Evolutionary conservation across 2,888 invertebrate species (phyloP).

Genomic region (Amblyteles armatorius): DNA sequence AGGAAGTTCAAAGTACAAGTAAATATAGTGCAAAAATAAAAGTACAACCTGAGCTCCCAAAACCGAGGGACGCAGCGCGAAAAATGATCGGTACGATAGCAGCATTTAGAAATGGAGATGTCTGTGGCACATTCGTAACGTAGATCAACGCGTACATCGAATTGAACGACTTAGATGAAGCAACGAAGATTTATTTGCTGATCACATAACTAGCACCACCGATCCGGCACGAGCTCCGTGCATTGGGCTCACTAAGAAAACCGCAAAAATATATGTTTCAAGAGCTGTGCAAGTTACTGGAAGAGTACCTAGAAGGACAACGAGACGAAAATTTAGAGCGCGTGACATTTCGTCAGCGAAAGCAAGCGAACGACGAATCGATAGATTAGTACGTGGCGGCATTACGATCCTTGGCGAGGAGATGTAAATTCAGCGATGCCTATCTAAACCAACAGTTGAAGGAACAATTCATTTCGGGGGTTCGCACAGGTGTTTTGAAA

Average conservation of each 20-base stretch:
- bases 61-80: not conserved
- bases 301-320: not conserved
- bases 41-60: not conserved
- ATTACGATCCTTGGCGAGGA: constrained; percentile 15
- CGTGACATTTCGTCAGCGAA: constrained; percentile 19
- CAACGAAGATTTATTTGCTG: constrained; percentile 2
- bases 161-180: not conserved
- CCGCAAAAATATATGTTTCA: not conserved
- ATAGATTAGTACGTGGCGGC: constrained; percentile 29
- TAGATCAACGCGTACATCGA: not conserved
- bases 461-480: constrained; percentile 36
- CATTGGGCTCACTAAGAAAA: not conserved
- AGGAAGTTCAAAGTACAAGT: not conserved
- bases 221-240: not conserved
- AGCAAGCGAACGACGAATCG: constrained; percentile 14
- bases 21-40: not conserved
- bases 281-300: not conserved
- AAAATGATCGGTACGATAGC: not conserved
- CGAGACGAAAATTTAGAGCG: not conserved
- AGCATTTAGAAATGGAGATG: not conserved
- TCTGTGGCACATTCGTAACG: not conserved
- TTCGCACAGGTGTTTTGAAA: constrained; percentile 22
- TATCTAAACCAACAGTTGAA: constrained; percentile 32
- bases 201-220: constrained; percentile 6
- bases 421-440: constrained; percentile 23